phyloP scores from a whole-genome alignment of 2,888 invertebrate genomes.

The Tetranychus truncatus region DNA sequence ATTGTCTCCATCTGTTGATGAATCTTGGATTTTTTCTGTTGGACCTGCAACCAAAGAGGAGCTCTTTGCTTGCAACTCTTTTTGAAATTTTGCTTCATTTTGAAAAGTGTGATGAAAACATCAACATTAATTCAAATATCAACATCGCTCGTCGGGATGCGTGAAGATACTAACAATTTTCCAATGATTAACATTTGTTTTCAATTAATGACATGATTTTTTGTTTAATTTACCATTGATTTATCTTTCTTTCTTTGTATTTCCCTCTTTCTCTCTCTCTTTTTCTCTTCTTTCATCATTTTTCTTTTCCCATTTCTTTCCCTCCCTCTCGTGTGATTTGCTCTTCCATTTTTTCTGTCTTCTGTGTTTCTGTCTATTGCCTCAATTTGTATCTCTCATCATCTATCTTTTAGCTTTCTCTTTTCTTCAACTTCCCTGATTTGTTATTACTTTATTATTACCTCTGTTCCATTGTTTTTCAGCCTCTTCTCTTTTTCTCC shows the following conservation, averaged over 20 bases:
- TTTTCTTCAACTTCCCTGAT: neutral
- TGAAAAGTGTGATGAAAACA: too few relatives aligned
- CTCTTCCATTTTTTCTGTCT: neutral
- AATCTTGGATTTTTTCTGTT: too few relatives aligned
- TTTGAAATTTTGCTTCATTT: too few relatives aligned
- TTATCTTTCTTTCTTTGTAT: conserved; percentile 2
- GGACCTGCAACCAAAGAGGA: too few relatives aligned
- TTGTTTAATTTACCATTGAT: neutral
- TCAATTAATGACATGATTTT: neutral
- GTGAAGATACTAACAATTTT: too few relatives aligned
- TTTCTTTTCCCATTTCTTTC: neutral
- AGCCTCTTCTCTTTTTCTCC: neutral
- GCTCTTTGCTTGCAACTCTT: too few relatives aligned
- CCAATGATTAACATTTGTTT: neutral
- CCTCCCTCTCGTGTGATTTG: neutral
- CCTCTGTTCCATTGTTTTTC: neutral
- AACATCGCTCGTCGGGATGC: too few relatives aligned
- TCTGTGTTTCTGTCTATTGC: neutral
- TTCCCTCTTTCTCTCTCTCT: neutral
- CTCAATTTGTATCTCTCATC: neutral
- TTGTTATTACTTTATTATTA: neutral
- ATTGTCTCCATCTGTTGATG: too few relatives aligned
- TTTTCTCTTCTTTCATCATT: neutral
- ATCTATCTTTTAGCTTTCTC: neutral
- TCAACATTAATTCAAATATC: too few relatives aligned